Conservation (phyloP, 2,797 vertebrate genomes). For the Gymnothorax reevesii region DNA sequence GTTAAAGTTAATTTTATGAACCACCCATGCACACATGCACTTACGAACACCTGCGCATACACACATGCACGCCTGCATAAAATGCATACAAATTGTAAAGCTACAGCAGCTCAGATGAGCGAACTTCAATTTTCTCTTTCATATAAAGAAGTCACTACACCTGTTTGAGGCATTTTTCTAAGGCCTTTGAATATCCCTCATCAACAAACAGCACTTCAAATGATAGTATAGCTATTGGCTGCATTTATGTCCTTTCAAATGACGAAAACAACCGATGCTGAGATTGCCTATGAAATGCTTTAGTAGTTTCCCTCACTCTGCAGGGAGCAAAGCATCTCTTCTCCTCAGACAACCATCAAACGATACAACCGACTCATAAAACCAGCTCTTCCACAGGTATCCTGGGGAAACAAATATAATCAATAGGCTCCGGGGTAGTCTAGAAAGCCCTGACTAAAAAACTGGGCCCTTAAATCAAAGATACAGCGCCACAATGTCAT, state of each 20-base stretch:
- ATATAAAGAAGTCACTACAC: background rate
- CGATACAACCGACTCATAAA: slow-evolving; percentile 1
- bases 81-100: background rate
- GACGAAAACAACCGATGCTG: background rate
- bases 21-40: background rate
- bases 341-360: background rate
- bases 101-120: background rate
- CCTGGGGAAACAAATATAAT: background rate
- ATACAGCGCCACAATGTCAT: background rate
- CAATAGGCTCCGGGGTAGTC: background rate
- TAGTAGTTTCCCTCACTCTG: background rate
- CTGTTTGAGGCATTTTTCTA: background rate
- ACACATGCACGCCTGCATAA: background rate
- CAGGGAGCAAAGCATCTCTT: background rate
- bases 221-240: background rate
- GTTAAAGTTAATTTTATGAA: too few species aligned
- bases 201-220: background rate
- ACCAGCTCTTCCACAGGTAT: background rate
- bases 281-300: background rate
- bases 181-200: background rate
- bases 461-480: background rate
- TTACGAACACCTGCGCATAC: background rate
- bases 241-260: background rate
- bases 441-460: background rate
- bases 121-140: background rate